These are phyloP conservation scores for Cyphomyrus discorhynchus DNA, from an alignment of 2,113 vertebrate genomes.

Conservation along the genomic window DNA sequence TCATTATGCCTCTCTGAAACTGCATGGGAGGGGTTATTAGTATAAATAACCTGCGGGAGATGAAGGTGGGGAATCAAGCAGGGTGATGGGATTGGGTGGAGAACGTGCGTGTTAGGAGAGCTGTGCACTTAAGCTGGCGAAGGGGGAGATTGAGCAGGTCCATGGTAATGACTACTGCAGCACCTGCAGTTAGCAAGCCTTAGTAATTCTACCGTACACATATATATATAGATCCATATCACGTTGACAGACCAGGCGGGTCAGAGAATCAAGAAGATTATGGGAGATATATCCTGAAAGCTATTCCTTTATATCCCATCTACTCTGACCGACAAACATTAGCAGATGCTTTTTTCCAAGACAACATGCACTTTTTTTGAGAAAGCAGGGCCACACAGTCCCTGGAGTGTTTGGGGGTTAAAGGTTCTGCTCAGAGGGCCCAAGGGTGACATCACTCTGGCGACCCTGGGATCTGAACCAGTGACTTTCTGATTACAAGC, in stretches of 20 bases:
- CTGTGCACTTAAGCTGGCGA: background rate
- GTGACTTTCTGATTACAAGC: background rate
- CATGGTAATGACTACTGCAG: background rate
- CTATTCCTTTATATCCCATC: background rate
- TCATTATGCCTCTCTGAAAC: background rate
- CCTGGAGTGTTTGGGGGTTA: background rate
- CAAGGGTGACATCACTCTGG: background rate
- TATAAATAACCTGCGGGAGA: slow-evolving; percentile 9
- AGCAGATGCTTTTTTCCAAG: background rate
- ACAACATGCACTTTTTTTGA: background rate
- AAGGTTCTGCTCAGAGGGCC: background rate
- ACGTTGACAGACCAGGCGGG: background rate
- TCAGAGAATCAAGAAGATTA: background rate
- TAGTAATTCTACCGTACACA: background rate
- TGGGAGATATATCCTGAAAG: background rate
- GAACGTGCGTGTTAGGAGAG: background rate
- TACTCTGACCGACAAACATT: background rate
- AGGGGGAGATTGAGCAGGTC: background rate
- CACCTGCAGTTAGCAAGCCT: background rate
- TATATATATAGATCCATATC: background rate
- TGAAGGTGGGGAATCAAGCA: background rate
- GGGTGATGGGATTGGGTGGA: background rate
- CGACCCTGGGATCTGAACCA: background rate
- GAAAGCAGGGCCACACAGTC: background rate
- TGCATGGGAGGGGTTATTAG: slow-evolving; percentile 1